Evolutionary conservation across 2,888 invertebrate genomes (phyloP).

Genomic region (Drosophila colorata): DNA sequence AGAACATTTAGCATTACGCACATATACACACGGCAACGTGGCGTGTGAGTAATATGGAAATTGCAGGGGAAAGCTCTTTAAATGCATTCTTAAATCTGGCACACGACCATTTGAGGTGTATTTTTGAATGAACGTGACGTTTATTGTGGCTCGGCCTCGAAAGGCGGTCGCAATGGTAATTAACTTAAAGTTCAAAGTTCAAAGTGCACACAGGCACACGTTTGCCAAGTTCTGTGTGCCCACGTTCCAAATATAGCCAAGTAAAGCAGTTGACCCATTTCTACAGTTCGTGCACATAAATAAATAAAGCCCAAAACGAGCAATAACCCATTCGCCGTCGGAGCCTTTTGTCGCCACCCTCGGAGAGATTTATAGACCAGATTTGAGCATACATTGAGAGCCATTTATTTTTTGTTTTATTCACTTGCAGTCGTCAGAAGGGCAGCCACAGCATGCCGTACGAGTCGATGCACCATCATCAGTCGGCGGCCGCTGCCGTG

Average conservation of each 20-base stretch:
- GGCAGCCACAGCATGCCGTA: constrained; percentile 82
- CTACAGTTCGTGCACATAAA: constrained; percentile 40
- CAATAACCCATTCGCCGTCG: constrained; percentile 14
- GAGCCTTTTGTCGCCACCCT: constrained; percentile 7
- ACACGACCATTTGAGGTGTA: not conserved
- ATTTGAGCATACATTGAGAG: constrained; percentile 19
- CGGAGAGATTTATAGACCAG: constrained; percentile 40
- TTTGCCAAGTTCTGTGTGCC: constrained; percentile 31
- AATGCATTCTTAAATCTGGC: constrained; percentile 2
- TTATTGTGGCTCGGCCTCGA: constrained; percentile 24
- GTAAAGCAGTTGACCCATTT: constrained; percentile 67
- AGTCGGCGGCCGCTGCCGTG: constrained; percentile 80
- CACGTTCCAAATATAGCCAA: constrained; percentile 21
- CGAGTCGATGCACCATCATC: constrained; percentile 84
- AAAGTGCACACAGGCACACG: constrained; percentile 43
- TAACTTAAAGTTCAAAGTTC: constrained; percentile 83
- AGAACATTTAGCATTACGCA: constrained; percentile 8
- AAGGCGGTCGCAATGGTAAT: constrained; percentile 71
- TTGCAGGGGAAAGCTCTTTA: not conserved
- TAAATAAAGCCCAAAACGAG: constrained; percentile 43
- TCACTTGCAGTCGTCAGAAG: constrained; percentile 60
- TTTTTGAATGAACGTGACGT: constrained; percentile 18
- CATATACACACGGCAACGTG: constrained; percentile 1
- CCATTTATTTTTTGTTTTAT: constrained; percentile 6
- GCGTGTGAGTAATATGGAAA: constrained; percentile 3